Percentiles rank a stretch among this genome's conserved stretches.
Evolutionary conservation across 1,140 invertebrate genomes (phyloP).

Genomic region (Drosophila auraria): DNA sequence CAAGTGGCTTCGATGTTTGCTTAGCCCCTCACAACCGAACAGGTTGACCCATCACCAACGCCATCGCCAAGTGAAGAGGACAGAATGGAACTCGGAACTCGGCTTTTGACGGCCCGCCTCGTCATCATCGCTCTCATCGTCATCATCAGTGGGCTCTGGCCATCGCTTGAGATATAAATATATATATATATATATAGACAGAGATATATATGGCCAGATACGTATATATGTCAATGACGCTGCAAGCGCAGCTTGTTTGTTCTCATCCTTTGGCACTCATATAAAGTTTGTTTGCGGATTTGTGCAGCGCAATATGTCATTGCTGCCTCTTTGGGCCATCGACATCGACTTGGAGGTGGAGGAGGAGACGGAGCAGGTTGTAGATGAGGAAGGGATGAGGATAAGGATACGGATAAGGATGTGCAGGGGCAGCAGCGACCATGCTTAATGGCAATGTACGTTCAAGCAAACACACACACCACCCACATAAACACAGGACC

Average conservation of each 20-base stretch:
- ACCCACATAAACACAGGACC: constrained; percentile 21
- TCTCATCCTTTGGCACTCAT: constrained; percentile 82
- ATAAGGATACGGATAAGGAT: constrained; percentile 1
- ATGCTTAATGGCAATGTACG: constrained; percentile 82
- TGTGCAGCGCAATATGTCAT: constrained; percentile 83
- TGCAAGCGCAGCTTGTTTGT: constrained; percentile 72
- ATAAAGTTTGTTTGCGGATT: constrained; percentile 84
- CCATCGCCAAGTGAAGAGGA: constrained; percentile 16
- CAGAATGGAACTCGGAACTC: constrained; percentile 1
- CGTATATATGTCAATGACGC: constrained; percentile 80
- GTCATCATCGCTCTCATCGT: constrained; percentile 21
- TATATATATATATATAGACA: not conserved
- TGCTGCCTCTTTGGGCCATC: constrained; percentile 54
- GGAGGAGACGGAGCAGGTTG: not conserved
- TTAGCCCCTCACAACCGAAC: constrained; percentile 23
- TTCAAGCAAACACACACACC: constrained; percentile 75
- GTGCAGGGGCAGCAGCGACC: constrained; percentile 42
- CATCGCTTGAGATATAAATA: constrained; percentile 5
- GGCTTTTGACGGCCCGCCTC: constrained; percentile 36
- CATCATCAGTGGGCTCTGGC: constrained; percentile 14
- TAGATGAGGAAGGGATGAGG: not conserved
- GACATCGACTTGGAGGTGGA: constrained; percentile 35
- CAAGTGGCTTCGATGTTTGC: constrained; percentile 73
- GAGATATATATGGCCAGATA: constrained; percentile 13
- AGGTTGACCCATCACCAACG: constrained; percentile 30